A percentile compares a stretch with the other conserved stretches of the same genome.
Conservation (phyloP, 2,888 invertebrate genomes). For the Mythimna albipuncta region DNA sequence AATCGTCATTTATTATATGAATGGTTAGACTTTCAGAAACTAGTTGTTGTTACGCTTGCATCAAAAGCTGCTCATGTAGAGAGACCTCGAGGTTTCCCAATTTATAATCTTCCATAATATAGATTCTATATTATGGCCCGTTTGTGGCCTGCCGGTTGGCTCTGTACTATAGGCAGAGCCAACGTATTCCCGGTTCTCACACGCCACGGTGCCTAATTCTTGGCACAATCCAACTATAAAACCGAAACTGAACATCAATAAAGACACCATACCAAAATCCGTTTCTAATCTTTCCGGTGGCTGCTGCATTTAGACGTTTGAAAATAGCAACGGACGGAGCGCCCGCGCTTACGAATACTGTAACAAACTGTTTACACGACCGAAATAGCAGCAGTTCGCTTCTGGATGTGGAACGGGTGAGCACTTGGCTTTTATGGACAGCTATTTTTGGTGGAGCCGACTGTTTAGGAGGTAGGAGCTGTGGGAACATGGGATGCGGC, state of each 20-base stretch:
- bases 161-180: neutral
- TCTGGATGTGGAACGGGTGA: constrained; percentile 82
- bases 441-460: constrained; percentile 73
- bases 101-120: neutral
- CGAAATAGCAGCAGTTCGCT: constrained; percentile 79
- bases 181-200: neutral
- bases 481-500: constrained; percentile 48
- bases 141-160: no score
- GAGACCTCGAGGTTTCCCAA: neutral
- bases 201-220: constrained; percentile 11
- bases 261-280: constrained; percentile 66
- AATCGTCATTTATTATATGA: neutral
- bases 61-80: neutral
- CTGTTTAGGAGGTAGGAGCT: constrained; percentile 42
- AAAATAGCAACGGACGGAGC: constrained; percentile 82
- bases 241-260: constrained; percentile 54
- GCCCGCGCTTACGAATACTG: constrained; percentile 73
- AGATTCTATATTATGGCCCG: no score
- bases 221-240: constrained; percentile 48
- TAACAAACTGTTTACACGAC: constrained; percentile 80
- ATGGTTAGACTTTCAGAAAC: no score
- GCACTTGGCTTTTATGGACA: constrained; percentile 80
- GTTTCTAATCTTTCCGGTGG: constrained; percentile 80
- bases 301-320: constrained; percentile 82
- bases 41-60: no score